Evolutionary conservation across 1,140 invertebrate species (phyloP).

Genomic region (Mya arenaria): DNA sequence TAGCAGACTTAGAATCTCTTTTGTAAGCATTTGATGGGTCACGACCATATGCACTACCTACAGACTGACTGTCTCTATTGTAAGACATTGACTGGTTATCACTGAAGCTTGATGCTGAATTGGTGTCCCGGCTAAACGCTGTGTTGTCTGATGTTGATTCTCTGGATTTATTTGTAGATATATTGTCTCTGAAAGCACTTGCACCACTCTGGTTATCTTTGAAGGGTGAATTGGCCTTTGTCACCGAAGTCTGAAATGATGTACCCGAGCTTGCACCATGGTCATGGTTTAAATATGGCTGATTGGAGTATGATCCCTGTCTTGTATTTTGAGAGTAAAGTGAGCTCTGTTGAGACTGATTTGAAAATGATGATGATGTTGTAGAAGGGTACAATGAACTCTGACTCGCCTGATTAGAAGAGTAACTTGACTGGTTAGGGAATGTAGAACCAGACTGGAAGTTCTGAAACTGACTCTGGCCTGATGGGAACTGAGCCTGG

Average conservation of each 20-base stretch:
- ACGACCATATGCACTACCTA: conserved; percentile 44
- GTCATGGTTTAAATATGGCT: conserved; percentile 32
- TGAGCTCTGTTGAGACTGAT: conserved; percentile 33
- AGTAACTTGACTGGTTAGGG: conserved; percentile 66
- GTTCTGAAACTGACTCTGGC: conserved; percentile 55
- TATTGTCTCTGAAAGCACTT: conserved; percentile 49
- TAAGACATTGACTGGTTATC: conserved; percentile 58
- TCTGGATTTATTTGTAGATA: conserved; percentile 39
- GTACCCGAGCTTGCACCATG: conserved; percentile 44
- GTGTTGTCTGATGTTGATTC: conserved; percentile 28
- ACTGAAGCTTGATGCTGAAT: conserved; percentile 65
- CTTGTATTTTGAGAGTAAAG: conserved; percentile 47
- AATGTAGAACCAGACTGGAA: conserved; percentile 68
- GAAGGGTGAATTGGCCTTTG: conserved; percentile 42
- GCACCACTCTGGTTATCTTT: conserved; percentile 56
- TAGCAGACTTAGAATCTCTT: conserved; percentile 61
- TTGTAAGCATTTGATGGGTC: conserved; percentile 63
- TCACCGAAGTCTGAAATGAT: conserved; percentile 46
- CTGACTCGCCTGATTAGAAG: conserved; percentile 59
- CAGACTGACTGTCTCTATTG: conserved; percentile 62
- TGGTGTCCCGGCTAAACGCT: conserved; percentile 38
- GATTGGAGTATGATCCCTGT: conserved; percentile 36
- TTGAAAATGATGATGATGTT: conserved; percentile 40
- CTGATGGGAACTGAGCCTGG: conserved; percentile 59
- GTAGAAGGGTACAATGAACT: conserved; percentile 58